Base-by-base conservation (phyloP, 2,888 invertebrate species). In the Erynnis tages region DNA sequence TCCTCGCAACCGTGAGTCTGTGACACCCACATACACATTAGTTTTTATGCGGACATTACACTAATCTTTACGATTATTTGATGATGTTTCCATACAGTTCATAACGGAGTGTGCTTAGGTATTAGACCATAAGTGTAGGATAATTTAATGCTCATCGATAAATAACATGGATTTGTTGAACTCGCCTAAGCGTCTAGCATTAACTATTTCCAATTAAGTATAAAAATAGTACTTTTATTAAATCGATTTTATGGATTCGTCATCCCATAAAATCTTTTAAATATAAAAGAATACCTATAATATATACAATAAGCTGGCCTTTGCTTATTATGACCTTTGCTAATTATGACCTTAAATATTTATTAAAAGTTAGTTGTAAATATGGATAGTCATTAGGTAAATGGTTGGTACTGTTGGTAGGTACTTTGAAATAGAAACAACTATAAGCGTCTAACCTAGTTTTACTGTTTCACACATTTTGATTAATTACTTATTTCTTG, bases 51-150 rank as follows among this genome's bases (percentile, higher is more conserved):
- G 29, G 14, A 38, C 21, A 30, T 30, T 21, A 14, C 47, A 38
- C 30, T 48, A 30, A 48, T 38, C 47, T 48, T 47, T 47, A 47
- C 14, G 19, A 29, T 19, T 29, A 38, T 29, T 47, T 47, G 29
- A 23, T 47, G 37, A 38, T 29, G 46, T 27, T 37, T n/a, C 8
- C 41, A 25, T 27, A 25, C 3, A 38, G 19, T 29, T 27, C 27
- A 38, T 38, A 29, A 29, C 17, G 27, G n/a, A 29, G 17, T 38
- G 6, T 13, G 13, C 17, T 16, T 16, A 35, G 25, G 13, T 46
- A 16, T 13, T 10, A 11, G 30, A 25, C 25, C 34, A 35, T 23
- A 35, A 35, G 19, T 25, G 16, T 34, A 34, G 32, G 23, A 32
- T 34, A 13, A 32, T 34, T 14, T 29, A 19, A 32, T 21, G 11